Evolutionary conservation across 2,888 invertebrate species (phyloP).

Genomic region (Gryllus longicercus): DNA sequence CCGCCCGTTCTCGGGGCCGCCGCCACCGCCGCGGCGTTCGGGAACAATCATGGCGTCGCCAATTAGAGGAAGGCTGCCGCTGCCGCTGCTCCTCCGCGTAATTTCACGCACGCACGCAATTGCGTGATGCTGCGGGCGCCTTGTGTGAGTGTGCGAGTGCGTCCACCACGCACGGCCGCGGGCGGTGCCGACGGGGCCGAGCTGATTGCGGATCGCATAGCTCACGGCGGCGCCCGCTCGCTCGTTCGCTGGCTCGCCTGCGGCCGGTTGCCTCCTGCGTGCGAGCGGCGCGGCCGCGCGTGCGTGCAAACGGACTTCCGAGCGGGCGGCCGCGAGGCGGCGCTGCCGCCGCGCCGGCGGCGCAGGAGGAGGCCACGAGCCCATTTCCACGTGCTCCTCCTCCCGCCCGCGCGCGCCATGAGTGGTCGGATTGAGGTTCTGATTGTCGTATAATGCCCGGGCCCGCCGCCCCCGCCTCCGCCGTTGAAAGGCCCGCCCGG

Average conservation of each 20-base stretch:
- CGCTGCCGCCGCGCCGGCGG: too few relatives aligned
- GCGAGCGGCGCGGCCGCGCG: too few relatives aligned
- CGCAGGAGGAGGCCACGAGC: background rate
- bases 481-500: constrained; percentile 39
- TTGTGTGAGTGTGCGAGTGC: background rate
- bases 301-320: too few relatives aligned
- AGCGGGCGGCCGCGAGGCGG: too few relatives aligned
- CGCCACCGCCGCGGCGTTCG: background rate
- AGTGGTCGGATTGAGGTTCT: constrained; percentile 3
- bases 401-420: background rate
- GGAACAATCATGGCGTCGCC: background rate
- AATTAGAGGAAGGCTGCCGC: background rate
- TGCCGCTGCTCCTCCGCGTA: background rate
- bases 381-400: background rate
- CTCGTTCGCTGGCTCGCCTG: too few relatives aligned
- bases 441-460: constrained; percentile 31
- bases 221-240: background rate
- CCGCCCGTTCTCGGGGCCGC: background rate
- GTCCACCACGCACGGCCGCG: background rate
- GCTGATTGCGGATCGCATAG: background rate
- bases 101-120: background rate
- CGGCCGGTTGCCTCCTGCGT: background rate
- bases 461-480: constrained; percentile 44
- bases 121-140: background rate
- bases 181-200: background rate